A percentile compares a stretch with the other conserved stretches of the same genome.
phyloP scores from a whole-genome alignment of 2,888 invertebrate species.

The Alitta virens region DNA sequence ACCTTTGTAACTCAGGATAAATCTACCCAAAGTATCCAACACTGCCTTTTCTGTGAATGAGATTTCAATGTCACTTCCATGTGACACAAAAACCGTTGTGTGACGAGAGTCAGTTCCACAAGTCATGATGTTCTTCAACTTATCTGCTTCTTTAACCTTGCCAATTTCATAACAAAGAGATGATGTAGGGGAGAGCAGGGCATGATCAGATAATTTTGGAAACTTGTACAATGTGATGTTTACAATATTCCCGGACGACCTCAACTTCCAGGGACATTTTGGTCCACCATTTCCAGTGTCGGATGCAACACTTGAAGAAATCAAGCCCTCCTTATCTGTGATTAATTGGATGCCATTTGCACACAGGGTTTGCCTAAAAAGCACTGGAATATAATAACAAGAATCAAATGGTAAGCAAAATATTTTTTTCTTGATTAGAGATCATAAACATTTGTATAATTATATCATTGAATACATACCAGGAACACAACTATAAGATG shows the following conservation, averaged over 20 bases:
- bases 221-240: not conserved
- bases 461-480: no score
- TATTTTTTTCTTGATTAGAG: no score
- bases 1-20: conserved; percentile 21
- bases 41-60: conserved; percentile 9
- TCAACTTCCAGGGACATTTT: not conserved
- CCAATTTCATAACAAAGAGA: conserved; percentile 5
- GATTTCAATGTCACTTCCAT: conserved; percentile 4
- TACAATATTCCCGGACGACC: not conserved
- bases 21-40: conserved; percentile 4
- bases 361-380: no score
- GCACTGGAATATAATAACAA: no score
- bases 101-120: not conserved
- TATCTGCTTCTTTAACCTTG: no score
- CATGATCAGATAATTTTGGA: not conserved
- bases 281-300: not conserved
- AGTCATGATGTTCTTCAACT: conserved; percentile 7
- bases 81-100: conserved; percentile 8
- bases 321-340: not conserved
- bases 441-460: no score
- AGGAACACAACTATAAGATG: no score
- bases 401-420: no score
- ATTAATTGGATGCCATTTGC: no score
- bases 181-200: not conserved
- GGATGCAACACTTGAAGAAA: not conserved